Conservation (phyloP, 2,797 vertebrate genomes). For the Salarias fasciatus region DNA sequence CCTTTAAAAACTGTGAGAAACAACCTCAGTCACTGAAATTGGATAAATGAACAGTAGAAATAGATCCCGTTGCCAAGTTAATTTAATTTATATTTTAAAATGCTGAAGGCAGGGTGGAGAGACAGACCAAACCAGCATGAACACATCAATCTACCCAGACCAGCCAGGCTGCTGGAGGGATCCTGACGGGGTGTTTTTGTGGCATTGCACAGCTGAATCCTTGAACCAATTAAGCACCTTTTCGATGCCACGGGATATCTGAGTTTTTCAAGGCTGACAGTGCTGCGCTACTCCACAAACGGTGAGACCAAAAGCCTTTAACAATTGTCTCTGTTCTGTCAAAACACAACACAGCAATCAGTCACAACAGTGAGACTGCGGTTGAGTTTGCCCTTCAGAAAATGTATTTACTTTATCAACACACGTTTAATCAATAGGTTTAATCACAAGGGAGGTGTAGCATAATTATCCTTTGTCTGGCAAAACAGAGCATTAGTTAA, state of each 20-base stretch:
- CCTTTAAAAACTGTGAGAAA: conserved; percentile 11
- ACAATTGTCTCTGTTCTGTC: conserved; percentile 23
- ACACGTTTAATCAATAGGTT: neutral
- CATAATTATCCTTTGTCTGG: conserved; percentile 24
- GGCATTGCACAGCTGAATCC: conserved; percentile 39
- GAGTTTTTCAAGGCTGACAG: conserved; percentile 21
- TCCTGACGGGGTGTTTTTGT: conserved; percentile 44
- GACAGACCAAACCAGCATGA: conserved; percentile 46
- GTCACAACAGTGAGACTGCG: conserved; percentile 8
- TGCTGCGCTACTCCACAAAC: conserved; percentile 29
- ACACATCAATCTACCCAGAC: conserved; percentile 42
- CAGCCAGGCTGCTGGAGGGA: conserved; percentile 21
- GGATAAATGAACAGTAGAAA: conserved; percentile 14
- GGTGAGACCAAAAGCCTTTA: conserved; percentile 21
- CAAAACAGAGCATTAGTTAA: conserved; percentile 21
- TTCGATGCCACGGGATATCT: conserved; percentile 50
- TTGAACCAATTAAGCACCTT: conserved; percentile 53
- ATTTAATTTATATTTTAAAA: conserved; percentile 38
- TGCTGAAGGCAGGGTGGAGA: conserved; percentile 21
- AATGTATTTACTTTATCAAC: conserved; percentile 17
- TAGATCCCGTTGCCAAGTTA: conserved; percentile 11
- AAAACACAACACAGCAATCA: conserved; percentile 34
- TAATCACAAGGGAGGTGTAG: neutral
- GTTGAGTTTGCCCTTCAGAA: neutral
- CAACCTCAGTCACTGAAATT: conserved; percentile 14